Conservation (phyloP, 2,113 vertebrate species). For the Petaurus breviceps region DNA sequence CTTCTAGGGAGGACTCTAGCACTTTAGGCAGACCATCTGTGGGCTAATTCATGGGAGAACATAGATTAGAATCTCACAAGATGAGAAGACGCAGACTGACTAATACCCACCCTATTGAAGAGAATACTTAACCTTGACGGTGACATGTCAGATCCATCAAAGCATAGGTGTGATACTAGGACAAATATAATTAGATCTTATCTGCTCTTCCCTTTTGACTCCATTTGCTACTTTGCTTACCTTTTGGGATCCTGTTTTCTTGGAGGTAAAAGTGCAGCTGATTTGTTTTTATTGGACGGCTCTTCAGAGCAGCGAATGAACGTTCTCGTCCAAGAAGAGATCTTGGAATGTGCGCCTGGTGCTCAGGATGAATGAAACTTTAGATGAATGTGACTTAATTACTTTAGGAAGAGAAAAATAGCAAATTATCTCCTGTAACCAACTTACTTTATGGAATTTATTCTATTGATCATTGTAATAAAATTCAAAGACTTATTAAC, state of each 20-base stretch:
- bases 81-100: not conserved
- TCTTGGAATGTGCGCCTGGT: constrained; percentile 59
- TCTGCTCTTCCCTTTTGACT: constrained; percentile 33
- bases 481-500: constrained; percentile 83
- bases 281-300: constrained; percentile 64
- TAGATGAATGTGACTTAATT: constrained; percentile 83
- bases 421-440: constrained; percentile 78
- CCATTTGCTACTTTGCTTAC: not conserved
- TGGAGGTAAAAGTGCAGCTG: constrained; percentile 9
- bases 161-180: not conserved
- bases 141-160: not conserved
- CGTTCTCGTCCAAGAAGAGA: constrained; percentile 62
- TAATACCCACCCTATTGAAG: not conserved
- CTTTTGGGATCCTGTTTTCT: not conserved
- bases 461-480: constrained; percentile 86
- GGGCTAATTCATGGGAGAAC: not conserved
- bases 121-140: not conserved
- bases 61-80: not conserved
- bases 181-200: not conserved
- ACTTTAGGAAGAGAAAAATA: constrained; percentile 73
- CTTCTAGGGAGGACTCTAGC: not conserved
- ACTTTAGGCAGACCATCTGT: not conserved
- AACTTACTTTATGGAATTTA: constrained; percentile 82
- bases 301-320: constrained; percentile 55
- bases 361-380: constrained; percentile 74